Evolutionary conservation across 2,113 vertebrate genomes (phyloP).

Genomic region (Leptocoma aspasia): DNA sequence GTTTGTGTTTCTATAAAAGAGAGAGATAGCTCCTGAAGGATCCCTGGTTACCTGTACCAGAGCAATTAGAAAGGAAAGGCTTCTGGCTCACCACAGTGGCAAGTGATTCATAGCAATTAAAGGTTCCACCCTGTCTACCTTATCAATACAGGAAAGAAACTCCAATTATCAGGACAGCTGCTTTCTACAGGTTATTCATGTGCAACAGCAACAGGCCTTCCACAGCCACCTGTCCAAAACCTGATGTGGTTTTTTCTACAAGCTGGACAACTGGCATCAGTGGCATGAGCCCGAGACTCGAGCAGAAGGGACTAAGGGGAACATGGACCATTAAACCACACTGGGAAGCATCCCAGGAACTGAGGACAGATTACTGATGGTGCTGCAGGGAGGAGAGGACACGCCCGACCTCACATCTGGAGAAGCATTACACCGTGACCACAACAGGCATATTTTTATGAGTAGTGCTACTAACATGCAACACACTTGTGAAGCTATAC

Average conservation of each 20-base stretch:
- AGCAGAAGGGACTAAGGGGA: not conserved
- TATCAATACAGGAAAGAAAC: not conserved
- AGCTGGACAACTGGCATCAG: not conserved
- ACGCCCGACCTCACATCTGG: not conserved
- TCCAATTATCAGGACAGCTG: not conserved
- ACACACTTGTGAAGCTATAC: not conserved
- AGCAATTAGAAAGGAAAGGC: not conserved
- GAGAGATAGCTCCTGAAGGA: not conserved
- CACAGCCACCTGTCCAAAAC: not conserved
- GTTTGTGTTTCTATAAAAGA: not conserved
- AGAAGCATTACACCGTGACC: not conserved
- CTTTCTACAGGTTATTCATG: not conserved
- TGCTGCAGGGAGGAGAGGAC: not conserved
- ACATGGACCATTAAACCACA: fast-evolving
- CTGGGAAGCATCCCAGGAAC: not conserved
- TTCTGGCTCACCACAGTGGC: not conserved
- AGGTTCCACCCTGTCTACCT: not conserved
- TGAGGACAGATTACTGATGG: not conserved
- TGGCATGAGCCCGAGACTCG: fast-evolving
- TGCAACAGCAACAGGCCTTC: not conserved
- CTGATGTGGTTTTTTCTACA: not conserved
- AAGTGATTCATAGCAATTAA: not conserved
- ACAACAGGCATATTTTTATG: not conserved
- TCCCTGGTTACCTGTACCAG: not conserved
- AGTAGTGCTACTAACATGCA: not conserved